These are phyloP conservation scores for Acanthococcus lagerstroemiae DNA, from an alignment of 2,888 invertebrate genomes.

Conservation along the genomic window DNA sequence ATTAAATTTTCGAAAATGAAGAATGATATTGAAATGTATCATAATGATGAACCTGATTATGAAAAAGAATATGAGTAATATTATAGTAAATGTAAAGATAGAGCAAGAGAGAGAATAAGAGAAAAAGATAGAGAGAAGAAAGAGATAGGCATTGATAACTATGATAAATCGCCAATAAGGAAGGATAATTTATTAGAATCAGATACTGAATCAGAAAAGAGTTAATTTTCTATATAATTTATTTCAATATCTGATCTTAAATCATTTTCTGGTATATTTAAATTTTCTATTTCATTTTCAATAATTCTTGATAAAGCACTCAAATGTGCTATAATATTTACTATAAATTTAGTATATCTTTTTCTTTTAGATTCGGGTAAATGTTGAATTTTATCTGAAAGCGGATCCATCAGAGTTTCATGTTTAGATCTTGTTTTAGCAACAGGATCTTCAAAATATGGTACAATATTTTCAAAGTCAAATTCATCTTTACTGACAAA, in stretches of 20 bases:
- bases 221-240: background rate
- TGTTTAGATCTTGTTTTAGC: no score
- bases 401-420: background rate
- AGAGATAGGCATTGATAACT: background rate
- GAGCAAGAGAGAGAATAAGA: background rate
- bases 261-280: no score
- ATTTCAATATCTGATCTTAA: no score
- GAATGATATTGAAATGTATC: background rate
- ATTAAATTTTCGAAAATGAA: no score
- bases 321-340: no score
- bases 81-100: background rate
- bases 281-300: no score
- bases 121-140: background rate
- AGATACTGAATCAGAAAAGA: background rate
- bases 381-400: constrained; percentile 1
- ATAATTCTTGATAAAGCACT: no score
- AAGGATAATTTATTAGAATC: background rate
- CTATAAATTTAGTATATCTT: no score
- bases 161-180: background rate
- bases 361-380: background rate
- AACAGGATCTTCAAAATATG: no score
- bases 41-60: background rate
- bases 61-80: background rate
- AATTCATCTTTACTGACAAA: no score
- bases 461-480: no score